phyloP scores from a whole-genome alignment of 2,797 vertebrate genomes.

The Sandelia bainsii region DNA sequence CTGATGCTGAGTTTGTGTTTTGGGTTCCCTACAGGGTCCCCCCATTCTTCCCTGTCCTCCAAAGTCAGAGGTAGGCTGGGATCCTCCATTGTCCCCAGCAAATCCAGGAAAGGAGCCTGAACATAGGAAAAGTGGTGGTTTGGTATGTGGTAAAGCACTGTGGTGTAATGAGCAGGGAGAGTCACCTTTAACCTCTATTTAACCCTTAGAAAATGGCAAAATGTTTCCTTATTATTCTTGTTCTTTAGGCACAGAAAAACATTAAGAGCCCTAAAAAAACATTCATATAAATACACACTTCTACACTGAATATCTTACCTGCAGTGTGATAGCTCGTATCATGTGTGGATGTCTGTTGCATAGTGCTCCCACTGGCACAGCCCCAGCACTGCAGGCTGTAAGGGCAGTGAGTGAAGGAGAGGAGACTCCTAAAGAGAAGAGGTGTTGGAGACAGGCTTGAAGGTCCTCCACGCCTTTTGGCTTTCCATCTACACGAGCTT shows the following conservation, averaged over 20 bases:
- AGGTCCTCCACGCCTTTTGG: constrained; percentile 91
- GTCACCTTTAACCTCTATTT: background rate
- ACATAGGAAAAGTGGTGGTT: background rate
- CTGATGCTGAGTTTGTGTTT: constrained; percentile 86
- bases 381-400: constrained; percentile 92
- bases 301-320: constrained; percentile 80
- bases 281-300: background rate
- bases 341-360: constrained; percentile 90
- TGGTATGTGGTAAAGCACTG: background rate
- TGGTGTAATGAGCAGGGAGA: background rate
- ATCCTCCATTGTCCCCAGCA: constrained; percentile 92
- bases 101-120: constrained; percentile 95
- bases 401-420: constrained; percentile 86
- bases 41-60: constrained; percentile 97
- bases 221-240: background rate
- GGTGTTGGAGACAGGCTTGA: constrained; percentile 87
- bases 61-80: constrained; percentile 88
- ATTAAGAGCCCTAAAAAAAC: background rate
- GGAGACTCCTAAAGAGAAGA: constrained; percentile 89
- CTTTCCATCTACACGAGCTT: constrained; percentile 88
- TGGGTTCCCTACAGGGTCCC: constrained; percentile 87
- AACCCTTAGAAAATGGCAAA: background rate
- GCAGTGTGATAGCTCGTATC: constrained; percentile 87
- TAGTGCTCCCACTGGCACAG: constrained; percentile 91
- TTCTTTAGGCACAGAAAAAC: background rate